These are phyloP conservation scores for Agrilus cyanescens DNA, from an alignment of 2,888 invertebrate species.

Conservation along the genomic window DNA sequence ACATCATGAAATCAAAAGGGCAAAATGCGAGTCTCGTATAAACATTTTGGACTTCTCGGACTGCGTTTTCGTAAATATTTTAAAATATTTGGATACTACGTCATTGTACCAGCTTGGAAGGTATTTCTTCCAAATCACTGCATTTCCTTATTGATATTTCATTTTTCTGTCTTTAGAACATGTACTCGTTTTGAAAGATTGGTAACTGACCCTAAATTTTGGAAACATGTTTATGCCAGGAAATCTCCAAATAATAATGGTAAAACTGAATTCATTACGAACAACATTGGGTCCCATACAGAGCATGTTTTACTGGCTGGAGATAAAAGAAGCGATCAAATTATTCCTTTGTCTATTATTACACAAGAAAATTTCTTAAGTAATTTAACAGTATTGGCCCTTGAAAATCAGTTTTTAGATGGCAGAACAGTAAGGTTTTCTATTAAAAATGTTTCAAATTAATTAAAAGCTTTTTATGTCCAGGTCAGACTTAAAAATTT, in stretches of 20 bases:
- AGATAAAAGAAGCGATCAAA: slow-evolving; percentile 5
- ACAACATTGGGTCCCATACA: slow-evolving; percentile 23
- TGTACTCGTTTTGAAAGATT: slow-evolving; percentile 22
- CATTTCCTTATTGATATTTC: background rate
- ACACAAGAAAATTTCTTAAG: slow-evolving; percentile 8
- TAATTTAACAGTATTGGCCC: slow-evolving; percentile 26
- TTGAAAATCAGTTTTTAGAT: slow-evolving; percentile 28
- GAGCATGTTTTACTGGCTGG: slow-evolving; percentile 11
- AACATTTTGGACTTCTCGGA: slow-evolving; percentile 21
- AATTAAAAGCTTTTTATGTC: slow-evolving; percentile 17
- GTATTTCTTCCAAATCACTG: slow-evolving; percentile 16
- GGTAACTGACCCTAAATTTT: slow-evolving; percentile 24
- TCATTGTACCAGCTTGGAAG: slow-evolving; percentile 25
- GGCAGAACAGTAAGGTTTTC: slow-evolving; percentile 19
- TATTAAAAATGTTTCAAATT: background rate
- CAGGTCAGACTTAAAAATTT: slow-evolving; percentile 54
- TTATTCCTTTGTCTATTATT: slow-evolving; percentile 8
- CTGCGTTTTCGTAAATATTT: slow-evolving; percentile 24
- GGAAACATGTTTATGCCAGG: slow-evolving; percentile 26
- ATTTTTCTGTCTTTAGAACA: slow-evolving; percentile 19
- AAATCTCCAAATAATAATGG: slow-evolving; percentile 21
- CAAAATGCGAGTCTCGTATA: background rate
- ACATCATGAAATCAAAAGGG: background rate
- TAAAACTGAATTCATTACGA: slow-evolving; percentile 24
- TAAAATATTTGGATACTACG: slow-evolving; percentile 26